Conservation (phyloP, 2,797 vertebrate genomes). For the Erithacus rubecula region DNA sequence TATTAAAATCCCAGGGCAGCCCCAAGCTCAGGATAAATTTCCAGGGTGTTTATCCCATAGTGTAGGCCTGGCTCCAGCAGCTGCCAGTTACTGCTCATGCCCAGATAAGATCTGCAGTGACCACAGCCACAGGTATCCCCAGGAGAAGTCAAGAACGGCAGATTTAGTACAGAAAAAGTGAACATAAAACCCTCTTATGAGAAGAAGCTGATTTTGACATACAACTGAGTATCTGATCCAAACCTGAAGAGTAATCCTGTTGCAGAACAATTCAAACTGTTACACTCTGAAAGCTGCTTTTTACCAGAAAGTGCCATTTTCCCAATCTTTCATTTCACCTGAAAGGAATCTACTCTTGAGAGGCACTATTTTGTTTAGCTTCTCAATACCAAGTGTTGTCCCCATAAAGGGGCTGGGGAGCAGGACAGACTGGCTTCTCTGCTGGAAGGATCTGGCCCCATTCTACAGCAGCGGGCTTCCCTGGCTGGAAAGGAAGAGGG, state of each 20-base stretch:
- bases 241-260: not conserved
- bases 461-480: not conserved
- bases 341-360: not conserved
- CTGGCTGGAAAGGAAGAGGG: not conserved
- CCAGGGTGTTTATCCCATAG: fast-evolving
- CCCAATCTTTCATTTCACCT: not conserved
- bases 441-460: not conserved
- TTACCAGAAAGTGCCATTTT: not conserved
- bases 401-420: fast-evolving
- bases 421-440: not conserved
- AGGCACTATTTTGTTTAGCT: not conserved
- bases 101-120: not conserved
- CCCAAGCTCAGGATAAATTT: fast-evolving
- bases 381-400: not conserved
- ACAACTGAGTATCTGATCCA: not conserved
- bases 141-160: not conserved
- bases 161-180: not conserved
- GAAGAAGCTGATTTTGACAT: not conserved
- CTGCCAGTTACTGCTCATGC: fast-evolving
- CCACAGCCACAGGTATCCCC: not conserved
- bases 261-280: not conserved
- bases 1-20: not conserved
- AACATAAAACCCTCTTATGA: not conserved
- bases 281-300: not conserved
- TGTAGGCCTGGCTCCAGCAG: not conserved